Base-by-base conservation (phyloP, 2,888 invertebrate genomes). In the Chalcosyrphus nemorum region DNA sequence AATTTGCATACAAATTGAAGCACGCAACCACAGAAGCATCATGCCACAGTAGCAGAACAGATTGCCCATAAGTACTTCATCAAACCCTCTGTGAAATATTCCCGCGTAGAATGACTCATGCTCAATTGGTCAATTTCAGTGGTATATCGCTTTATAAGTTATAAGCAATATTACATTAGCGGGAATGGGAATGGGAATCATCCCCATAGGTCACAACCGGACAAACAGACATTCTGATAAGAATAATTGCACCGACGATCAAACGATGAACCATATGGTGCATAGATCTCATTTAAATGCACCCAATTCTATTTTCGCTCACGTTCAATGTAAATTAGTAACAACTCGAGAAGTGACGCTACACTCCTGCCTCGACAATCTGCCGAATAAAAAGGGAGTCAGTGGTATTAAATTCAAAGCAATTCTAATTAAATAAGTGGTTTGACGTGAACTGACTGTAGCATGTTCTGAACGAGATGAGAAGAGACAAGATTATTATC, bases 231-330 rank as follows among this genome's bases (percentile, higher is more conserved):
- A 68, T 74, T 84, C 80, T 77, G 80, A 84, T 84, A 80, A 84
- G 74, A 84, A 80, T 78, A 80, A 80, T 74, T 84, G 65, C 57
- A 70, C 61, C 32, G 80, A 52, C 70, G 57, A 80, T 65, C 74
- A 54, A 70, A 41, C 56, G n/a, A 45, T 11, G 47, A 80, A 52
- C 84, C 84, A 84, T 84, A 84, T 84, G 84, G 84, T 66, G 61
- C 63, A 43, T 63, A 38, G 63, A 84, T 59, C 84, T 84, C 74
- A 84, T 84, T 84, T 61, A 75, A 84, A 84, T 84, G 80, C 84
- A 84, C 84, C 84, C 80, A 84, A 56, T 77, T 66, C 56, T 32
- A 77, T 70, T 70, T 75, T 65, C 17, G 45, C 57, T 65, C n/a
- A 38, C 50, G 43, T 65, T 50, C 27, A 43, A 72, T 66, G 65